Conservation (phyloP, 2,888 invertebrate genomes). For the Trachelus stipa region DNA sequence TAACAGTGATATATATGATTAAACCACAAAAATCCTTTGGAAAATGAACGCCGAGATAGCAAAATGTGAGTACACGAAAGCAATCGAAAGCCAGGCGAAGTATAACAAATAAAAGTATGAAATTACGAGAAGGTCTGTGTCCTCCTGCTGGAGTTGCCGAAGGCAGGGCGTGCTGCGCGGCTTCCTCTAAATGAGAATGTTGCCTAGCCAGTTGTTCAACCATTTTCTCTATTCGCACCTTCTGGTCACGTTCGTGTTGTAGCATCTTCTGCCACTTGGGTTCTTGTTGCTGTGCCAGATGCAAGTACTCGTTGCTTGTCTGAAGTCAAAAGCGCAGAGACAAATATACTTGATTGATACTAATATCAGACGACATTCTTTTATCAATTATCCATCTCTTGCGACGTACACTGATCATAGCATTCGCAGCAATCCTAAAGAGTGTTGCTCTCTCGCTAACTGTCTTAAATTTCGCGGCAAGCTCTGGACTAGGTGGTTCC, state of each 20-base stretch:
- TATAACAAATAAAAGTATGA: conserved; percentile 14
- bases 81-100: background rate
- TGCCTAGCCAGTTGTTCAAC: conserved; percentile 98
- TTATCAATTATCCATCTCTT: background rate
- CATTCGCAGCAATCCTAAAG: conserved; percentile 95
- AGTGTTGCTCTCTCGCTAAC: conserved; percentile 93
- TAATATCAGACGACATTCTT: background rate
- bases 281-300: conserved; percentile 89
- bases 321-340: conserved; percentile 58
- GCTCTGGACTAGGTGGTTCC: conserved; percentile 70
- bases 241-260: conserved; percentile 95
- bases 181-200: conserved; percentile 95
- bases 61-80: background rate
- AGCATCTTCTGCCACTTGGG: conserved; percentile 92
- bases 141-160: conserved; percentile 48
- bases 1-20: background rate
- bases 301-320: conserved; percentile 93
- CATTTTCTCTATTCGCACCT: conserved; percentile 92
- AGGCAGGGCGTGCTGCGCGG: conserved; percentile 76
- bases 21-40: background rate
- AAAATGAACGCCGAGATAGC: background rate
- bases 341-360: background rate
- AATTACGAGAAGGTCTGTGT: conserved; percentile 60
- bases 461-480: conserved; percentile 84
- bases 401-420: conserved; percentile 91